Evolutionary conservation across 2,888 invertebrate species (phyloP).

Genomic region (Luperina testacea): DNA sequence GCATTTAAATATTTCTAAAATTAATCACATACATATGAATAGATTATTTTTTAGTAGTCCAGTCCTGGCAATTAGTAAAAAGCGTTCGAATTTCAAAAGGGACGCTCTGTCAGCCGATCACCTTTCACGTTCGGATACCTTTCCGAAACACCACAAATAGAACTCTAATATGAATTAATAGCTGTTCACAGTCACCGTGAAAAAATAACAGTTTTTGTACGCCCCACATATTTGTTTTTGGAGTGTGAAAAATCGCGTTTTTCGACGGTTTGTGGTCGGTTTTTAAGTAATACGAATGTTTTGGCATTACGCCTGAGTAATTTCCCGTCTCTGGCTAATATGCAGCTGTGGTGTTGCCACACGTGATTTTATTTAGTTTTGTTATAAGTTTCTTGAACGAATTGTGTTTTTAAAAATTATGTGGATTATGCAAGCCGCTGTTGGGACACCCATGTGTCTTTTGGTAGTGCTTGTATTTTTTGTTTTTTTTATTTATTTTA

Average conservation of each 20-base stretch:
- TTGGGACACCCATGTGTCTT: constrained; percentile 22
- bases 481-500: neutral
- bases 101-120: constrained; percentile 58
- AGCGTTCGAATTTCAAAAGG: constrained; percentile 82
- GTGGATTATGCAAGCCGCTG: constrained; percentile 46
- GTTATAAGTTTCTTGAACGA: constrained; percentile 77
- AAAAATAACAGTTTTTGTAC: constrained; percentile 79
- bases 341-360: constrained; percentile 80
- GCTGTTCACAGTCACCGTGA: constrained; percentile 72
- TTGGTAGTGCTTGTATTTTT: constrained; percentile 1
- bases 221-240: constrained; percentile 85
- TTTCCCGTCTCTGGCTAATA: constrained; percentile 75
- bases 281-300: constrained; percentile 88
- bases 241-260: constrained; percentile 88
- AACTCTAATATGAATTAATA: constrained; percentile 86
- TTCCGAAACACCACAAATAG: constrained; percentile 66
- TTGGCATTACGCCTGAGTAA: constrained; percentile 84
- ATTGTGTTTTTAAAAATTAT: constrained; percentile 64
- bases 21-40: constrained; percentile 37
- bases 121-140: constrained; percentile 66
- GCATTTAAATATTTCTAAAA: constrained; percentile 34
- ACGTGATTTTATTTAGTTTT: constrained; percentile 81
- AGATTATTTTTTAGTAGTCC: constrained; percentile 17
- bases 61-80: constrained; percentile 66
- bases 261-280: constrained; percentile 84